phyloP scores from a whole-genome alignment of 2,888 invertebrate species.

The Drosophila hamatofila region DNA sequence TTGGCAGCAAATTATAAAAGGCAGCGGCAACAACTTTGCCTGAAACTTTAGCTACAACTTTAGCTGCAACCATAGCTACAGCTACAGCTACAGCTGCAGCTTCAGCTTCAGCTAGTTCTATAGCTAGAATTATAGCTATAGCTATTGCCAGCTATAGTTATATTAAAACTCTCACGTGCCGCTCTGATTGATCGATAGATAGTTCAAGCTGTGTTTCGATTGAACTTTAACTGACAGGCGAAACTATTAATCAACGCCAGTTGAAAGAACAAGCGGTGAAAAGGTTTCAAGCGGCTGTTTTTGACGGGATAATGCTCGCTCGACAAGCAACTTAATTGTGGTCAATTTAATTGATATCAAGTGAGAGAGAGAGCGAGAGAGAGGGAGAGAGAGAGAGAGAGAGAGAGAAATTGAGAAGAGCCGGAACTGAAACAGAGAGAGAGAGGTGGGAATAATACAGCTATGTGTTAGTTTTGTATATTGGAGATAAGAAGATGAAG shows the following conservation, averaged over 20 bases:
- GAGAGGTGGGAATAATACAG: no score
- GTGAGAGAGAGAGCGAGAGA: no score
- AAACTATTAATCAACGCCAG: constrained; percentile 16
- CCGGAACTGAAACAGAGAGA: no score
- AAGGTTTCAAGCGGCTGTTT: neutral
- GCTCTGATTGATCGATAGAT: constrained; percentile 30
- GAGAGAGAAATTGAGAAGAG: no score
- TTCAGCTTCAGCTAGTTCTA: neutral
- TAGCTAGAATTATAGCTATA: neutral
- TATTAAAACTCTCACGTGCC: constrained; percentile 10
- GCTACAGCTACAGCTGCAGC: neutral
- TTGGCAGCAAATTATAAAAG: constrained; percentile 72
- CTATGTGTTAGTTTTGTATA: no score
- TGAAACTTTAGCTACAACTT: constrained; percentile 6
- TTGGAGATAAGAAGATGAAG: no score
- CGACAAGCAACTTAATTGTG: neutral
- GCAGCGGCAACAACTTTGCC: constrained; percentile 26
- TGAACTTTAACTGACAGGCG: neutral
- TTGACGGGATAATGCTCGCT: neutral
- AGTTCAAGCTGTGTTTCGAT: constrained; percentile 9
- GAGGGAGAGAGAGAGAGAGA: no score
- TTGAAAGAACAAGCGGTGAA: neutral
- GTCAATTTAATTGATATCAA: neutral
- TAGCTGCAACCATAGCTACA: neutral
- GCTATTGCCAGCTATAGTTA: neutral